Evolutionary conservation across 2,797 vertebrate species (phyloP).

Genomic region (Triplophysa bombifrons): DNA sequence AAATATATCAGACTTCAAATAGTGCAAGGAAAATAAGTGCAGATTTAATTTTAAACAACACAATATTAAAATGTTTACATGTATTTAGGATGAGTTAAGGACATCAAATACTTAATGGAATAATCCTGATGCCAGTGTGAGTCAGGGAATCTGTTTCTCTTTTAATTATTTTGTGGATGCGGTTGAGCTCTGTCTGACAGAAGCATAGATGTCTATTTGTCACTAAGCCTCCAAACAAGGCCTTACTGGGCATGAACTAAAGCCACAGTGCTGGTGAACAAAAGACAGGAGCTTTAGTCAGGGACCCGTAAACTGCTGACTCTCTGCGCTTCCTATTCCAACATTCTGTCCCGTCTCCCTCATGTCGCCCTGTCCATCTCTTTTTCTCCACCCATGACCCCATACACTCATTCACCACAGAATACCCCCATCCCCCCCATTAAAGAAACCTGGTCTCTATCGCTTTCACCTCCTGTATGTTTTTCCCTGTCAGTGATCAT

Average conservation of each 20-base stretch:
- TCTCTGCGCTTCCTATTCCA: constrained; percentile 70
- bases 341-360: constrained; percentile 68
- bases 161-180: constrained; percentile 45
- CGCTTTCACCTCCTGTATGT: constrained; percentile 14
- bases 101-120: too few species aligned
- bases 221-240: constrained; percentile 79
- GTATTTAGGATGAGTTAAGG: too few species aligned
- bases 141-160: constrained; percentile 53
- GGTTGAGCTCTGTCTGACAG: constrained; percentile 65
- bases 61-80: too few species aligned
- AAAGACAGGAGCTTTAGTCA: constrained; percentile 73
- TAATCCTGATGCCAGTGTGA: background rate
- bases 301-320: constrained; percentile 81
- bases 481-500: constrained; percentile 11
- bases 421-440: constrained; percentile 33
- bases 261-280: constrained; percentile 70
- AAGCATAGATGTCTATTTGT: constrained; percentile 66
- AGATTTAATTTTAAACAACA: too few species aligned
- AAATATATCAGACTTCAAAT: too few species aligned
- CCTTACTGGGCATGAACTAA: constrained; percentile 67
- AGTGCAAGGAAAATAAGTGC: too few species aligned
- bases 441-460: constrained; percentile 15
- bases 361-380: constrained; percentile 49
- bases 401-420: constrained; percentile 43
- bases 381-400: constrained; percentile 21